Evolutionary conservation across 2,888 invertebrate species (phyloP).

Genomic region (Lepidochitona cinerea): DNA sequence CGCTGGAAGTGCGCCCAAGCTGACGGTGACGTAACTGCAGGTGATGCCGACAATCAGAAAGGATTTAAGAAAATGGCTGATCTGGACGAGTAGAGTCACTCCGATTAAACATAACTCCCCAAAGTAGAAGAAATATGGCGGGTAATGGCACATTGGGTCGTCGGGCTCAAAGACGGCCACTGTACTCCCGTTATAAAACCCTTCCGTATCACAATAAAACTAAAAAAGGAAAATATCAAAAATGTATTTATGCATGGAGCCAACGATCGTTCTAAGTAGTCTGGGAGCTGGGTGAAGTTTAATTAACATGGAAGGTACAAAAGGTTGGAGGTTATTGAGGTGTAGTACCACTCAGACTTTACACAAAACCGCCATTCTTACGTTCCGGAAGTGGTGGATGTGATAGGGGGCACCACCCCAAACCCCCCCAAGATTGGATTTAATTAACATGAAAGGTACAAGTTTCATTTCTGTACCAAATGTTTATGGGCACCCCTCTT

Average conservation of each 20-base stretch:
- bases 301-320: too few species aligned
- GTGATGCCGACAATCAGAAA: constrained; percentile 78
- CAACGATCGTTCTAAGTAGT: too few species aligned
- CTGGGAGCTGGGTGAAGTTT: too few species aligned
- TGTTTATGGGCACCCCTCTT: too few species aligned
- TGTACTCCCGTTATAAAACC: not conserved
- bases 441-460: too few species aligned
- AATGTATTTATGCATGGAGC: not conserved
- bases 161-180: constrained; percentile 20
- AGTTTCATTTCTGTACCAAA: too few species aligned
- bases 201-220: constrained; percentile 14
- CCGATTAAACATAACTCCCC: constrained; percentile 80
- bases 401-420: too few species aligned
- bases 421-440: too few species aligned
- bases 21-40: constrained; percentile 58
- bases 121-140: constrained; percentile 83
- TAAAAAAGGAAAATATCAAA: not conserved
- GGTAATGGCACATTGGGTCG: constrained; percentile 76
- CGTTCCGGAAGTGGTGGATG: too few species aligned
- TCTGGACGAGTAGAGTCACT: constrained; percentile 80
- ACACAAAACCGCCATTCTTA: too few species aligned
- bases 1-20: constrained; percentile 27
- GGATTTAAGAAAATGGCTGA: constrained; percentile 81
- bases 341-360: too few species aligned
- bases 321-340: too few species aligned